Base-by-base conservation (phyloP, 2,797 vertebrate species). In the Sebastes itinus region DNA sequence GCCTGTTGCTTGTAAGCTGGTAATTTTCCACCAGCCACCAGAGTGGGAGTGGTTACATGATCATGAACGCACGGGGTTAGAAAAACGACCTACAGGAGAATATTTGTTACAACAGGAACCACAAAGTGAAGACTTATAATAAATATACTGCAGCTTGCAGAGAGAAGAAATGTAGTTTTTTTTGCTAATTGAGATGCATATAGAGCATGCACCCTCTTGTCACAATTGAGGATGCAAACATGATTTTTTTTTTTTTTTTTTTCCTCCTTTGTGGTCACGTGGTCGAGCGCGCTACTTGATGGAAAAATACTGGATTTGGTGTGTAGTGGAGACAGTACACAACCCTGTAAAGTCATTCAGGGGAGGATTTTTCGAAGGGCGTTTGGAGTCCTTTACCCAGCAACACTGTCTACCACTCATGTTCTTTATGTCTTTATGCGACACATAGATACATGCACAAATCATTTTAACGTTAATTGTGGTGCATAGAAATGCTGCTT, bases 301-400 rank as follows among this genome's bases (percentile, higher is more conserved):
- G 96, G 96, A 96, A 96, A 96, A 96, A 96, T 96, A 96, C 96
- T 94, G 95, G 96, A 95, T 95, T 96, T 95, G 87, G 93, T 94
- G 94, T 93, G 89, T 89, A 92, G 92, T 78, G 86, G 86, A 90
- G 90, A 92, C 83, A 77, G 90, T 86, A 89, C 92, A 92, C 92
- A 88, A 87, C 84, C 89, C 86, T 89, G 88, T 85, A 91, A 94
- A 95, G 93, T 94, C 92, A 91, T 84, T 86, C 87, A 87, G 78
- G 73, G 72, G 72, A 86, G 88, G 87, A 33, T 87, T 89, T 90
- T 80, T 88, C 82, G 82, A 92, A 92, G 92, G 90, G 92, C 91
- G 89, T 87, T 78, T 67, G 77, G 77, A 78, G 79, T 77, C 78
- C 78, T 92, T 90, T 94, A 92, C 94, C 93, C 90, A 93, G 93